These are phyloP conservation scores for Synanthedon andrenaeformis DNA, from an alignment of 2,888 invertebrate species.

Conservation along the genomic window DNA sequence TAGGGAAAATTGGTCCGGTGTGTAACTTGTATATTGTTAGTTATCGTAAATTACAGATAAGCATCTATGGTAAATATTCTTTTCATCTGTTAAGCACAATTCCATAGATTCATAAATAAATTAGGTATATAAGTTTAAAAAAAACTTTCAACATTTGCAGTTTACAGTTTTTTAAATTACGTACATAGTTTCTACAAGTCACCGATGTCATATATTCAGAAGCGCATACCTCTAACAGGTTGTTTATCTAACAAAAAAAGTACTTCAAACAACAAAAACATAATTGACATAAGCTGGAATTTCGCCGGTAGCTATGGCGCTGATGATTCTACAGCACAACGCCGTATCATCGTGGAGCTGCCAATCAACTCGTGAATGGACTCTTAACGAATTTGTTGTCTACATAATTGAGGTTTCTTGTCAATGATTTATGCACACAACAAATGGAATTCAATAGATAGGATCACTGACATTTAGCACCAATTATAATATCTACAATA, in stretches of 20 bases:
- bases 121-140: too few species aligned
- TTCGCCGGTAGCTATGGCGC: slow-evolving; percentile 42
- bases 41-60: too few species aligned
- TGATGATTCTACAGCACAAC: slow-evolving; percentile 6
- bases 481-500: slow-evolving; percentile 22
- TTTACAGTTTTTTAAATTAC: too few species aligned
- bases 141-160: too few species aligned
- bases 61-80: too few species aligned
- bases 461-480: slow-evolving; percentile 24
- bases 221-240: slow-evolving; percentile 16
- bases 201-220: slow-evolving; percentile 20
- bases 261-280: slow-evolving; percentile 23
- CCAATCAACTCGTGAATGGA: slow-evolving; percentile 50
- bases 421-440: slow-evolving; percentile 22
- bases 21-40: too few species aligned
- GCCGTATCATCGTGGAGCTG: slow-evolving; percentile 23
- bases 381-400: slow-evolving; percentile 55
- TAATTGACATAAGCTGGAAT: slow-evolving; percentile 44
- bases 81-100: too few species aligned
- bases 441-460: not conserved
- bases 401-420: slow-evolving; percentile 43
- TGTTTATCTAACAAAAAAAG: slow-evolving; percentile 35
- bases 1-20: too few species aligned
- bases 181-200: slow-evolving; percentile 11
- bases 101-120: too few species aligned